Evolutionary conservation across 1,140 invertebrate genomes (phyloP).

Genomic region (Drosophila equinoxialis): DNA sequence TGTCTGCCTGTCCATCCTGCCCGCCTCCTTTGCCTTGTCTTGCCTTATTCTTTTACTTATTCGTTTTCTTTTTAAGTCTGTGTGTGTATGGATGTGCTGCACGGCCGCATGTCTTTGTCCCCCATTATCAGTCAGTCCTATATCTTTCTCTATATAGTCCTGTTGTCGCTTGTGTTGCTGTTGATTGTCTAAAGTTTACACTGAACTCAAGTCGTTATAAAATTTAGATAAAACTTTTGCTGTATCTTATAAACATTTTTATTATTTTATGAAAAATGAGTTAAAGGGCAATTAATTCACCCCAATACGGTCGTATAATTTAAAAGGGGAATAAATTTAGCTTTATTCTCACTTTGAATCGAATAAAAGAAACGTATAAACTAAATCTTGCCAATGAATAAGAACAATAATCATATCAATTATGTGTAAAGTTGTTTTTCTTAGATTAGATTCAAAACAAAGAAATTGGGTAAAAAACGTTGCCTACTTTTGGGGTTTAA

Average conservation of each 20-base stretch:
- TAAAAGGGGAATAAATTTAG: neutral
- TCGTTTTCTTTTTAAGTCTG: constrained; percentile 19
- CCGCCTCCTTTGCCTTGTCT: neutral
- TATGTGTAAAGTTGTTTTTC: too few species aligned
- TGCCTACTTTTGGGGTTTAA: too few species aligned
- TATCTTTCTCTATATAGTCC: constrained; percentile 21
- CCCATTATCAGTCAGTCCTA: constrained; percentile 60
- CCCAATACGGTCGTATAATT: too few species aligned
- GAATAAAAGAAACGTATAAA: too few species aligned
- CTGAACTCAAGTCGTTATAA: constrained; percentile 68
- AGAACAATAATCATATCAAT: too few species aligned
- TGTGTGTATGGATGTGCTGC: neutral
- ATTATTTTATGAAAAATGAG: neutral
- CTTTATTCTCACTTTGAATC: too few species aligned
- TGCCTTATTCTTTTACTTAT: constrained; percentile 29
- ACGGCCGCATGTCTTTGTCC: constrained; percentile 57
- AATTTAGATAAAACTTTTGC: constrained; percentile 64
- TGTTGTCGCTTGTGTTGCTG: constrained; percentile 17
- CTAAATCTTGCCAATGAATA: too few species aligned
- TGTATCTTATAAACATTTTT: constrained; percentile 16
- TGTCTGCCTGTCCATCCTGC: neutral
- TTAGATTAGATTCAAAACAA: too few species aligned
- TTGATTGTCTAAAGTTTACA: constrained; percentile 69
- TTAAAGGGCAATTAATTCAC: neutral
- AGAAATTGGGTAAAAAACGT: too few species aligned